Percentiles rank a stretch among this genome's conserved stretches.
phyloP scores from a whole-genome alignment of 2,797 vertebrate species.

The Poeciliopsis gracilis region DNA sequence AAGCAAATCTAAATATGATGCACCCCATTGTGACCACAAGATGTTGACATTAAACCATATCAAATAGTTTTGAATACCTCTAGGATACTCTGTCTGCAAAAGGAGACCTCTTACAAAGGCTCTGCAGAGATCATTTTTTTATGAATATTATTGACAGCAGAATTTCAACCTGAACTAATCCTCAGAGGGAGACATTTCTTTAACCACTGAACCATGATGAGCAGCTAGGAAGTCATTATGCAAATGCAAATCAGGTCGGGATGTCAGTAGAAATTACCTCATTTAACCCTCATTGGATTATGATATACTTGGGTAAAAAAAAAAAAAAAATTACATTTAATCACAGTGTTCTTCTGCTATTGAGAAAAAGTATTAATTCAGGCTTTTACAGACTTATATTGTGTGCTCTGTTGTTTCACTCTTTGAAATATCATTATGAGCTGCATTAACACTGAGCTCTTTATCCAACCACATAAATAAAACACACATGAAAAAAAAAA shows the following conservation, averaged over 20 bases:
- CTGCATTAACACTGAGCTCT: neutral
- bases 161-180: constrained; percentile 3
- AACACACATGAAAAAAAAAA: neutral
- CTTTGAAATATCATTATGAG: constrained; percentile 1
- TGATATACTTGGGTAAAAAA: neutral
- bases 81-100: neutral
- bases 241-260: constrained; percentile 2
- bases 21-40: neutral
- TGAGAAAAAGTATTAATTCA: constrained; percentile 6
- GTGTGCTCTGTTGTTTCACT: neutral
- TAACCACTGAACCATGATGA: constrained; percentile 4
- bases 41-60: neutral
- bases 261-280: constrained; percentile 1
- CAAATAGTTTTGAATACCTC: neutral
- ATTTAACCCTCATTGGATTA: neutral
- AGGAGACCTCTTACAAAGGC: neutral
- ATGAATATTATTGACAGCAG: neutral
- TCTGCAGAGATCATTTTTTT: neutral
- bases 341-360: neutral
- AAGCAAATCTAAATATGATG: too few relatives aligned
- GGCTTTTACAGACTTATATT: constrained; percentile 3
- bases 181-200: neutral
- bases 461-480: constrained; percentile 12
- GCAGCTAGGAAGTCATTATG: constrained; percentile 2
- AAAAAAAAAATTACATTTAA: neutral